Percentiles rank a stretch among this genome's conserved stretches.
These are phyloP conservation scores for Lepus timidus DNA, from an alignment of 2,113 vertebrate species.

Conservation along the genomic window DNA sequence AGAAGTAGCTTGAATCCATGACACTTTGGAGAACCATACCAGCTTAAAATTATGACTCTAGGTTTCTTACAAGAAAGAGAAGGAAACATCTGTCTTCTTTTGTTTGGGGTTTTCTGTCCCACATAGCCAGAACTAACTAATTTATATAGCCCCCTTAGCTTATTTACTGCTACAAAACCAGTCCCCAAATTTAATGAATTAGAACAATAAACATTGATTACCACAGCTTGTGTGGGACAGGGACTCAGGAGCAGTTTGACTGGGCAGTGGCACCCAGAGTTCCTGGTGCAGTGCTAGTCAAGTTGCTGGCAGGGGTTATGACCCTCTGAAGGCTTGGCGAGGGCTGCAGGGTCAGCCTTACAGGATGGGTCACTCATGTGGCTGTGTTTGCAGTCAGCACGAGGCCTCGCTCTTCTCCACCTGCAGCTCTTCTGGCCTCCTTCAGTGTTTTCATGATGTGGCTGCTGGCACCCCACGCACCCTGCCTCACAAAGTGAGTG, in stretches of 20 bases:
- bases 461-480: background rate
- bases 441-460: background rate
- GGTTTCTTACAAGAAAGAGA: background rate
- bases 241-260: background rate
- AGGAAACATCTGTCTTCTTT: background rate
- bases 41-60: background rate
- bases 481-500: background rate
- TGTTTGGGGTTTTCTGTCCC: background rate
- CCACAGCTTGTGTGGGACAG: background rate
- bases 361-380: background rate
- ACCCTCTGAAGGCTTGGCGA: background rate
- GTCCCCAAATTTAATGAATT: background rate
- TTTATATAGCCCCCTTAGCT: background rate
- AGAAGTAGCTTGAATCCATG: background rate
- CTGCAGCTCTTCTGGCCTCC: background rate
- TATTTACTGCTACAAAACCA: background rate
- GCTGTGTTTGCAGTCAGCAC: too few relatives aligned
- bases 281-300: background rate
- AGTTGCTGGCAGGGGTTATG: accelerated
- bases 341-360: background rate
- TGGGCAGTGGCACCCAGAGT: background rate
- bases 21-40: background rate
- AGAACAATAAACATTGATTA: background rate
- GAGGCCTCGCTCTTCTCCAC: background rate
- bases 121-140: background rate